phyloP scores from a whole-genome alignment of 2,797 vertebrate species.

The Dendrocincla fuliginosa region DNA sequence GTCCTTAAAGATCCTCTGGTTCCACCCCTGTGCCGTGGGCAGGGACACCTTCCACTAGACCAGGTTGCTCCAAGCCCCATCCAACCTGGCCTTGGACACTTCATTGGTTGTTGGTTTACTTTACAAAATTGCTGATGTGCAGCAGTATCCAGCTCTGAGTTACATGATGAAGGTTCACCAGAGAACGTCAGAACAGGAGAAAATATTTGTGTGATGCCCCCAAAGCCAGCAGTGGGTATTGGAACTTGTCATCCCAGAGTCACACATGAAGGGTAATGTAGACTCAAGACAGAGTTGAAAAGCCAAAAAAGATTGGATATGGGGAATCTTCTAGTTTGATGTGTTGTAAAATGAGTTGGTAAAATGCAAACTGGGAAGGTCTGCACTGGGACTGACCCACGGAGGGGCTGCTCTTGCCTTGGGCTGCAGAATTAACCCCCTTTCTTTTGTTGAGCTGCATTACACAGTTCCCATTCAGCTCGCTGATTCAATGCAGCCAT shows the following conservation, averaged over 20 bases:
- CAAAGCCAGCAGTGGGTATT: background rate
- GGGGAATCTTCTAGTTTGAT: background rate
- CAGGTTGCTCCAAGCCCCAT: background rate
- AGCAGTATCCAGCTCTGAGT: background rate
- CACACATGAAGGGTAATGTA: background rate
- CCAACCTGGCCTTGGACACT: background rate
- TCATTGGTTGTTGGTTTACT: background rate
- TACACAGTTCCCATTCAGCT: background rate
- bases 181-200: background rate
- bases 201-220: background rate
- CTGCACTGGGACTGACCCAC: rapidly evolving
- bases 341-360: background rate
- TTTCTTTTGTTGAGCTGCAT: background rate
- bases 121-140: background rate
- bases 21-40: rapidly evolving
- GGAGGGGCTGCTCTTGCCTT: background rate
- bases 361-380: background rate
- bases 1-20: rapidly evolving
- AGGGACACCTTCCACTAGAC: background rate
- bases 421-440: background rate
- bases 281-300: background rate
- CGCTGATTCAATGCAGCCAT: background rate
- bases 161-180: background rate
- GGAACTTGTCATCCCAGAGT: background rate
- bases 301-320: background rate